These are phyloP conservation scores for Camarhynchus parvulus DNA, from an alignment of 2,113 vertebrate species.

Conservation along the genomic window DNA sequence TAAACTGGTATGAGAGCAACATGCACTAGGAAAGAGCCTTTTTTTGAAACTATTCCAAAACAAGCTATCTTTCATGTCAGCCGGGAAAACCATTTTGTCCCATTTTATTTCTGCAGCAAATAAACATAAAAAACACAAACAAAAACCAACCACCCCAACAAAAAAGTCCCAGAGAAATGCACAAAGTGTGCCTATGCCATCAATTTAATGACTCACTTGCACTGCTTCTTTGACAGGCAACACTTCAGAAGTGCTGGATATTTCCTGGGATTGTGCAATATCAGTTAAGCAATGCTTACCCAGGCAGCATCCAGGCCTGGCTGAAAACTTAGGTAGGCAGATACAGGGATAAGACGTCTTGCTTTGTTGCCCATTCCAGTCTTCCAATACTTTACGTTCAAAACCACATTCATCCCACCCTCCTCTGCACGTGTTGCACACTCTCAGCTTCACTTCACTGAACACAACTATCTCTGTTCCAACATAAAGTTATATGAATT, in stretches of 20 bases:
- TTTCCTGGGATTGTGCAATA: neutral
- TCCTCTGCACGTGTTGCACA: neutral
- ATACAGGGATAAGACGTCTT: neutral
- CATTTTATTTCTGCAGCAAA: neutral
- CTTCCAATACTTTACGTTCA: neutral
- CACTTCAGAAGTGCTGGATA: neutral
- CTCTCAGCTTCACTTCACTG: neutral
- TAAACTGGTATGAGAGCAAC: neutral
- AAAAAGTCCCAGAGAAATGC: neutral
- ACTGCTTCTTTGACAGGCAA: neutral
- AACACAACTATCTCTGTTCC: neutral
- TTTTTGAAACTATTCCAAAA: neutral
- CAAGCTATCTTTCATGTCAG: neutral
- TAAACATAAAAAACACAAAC: neutral
- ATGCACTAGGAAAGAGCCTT: neutral
- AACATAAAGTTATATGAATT: neutral
- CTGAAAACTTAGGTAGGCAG: neutral
- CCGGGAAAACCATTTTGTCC: neutral
- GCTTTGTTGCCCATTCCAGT: neutral
- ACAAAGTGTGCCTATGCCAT: neutral
- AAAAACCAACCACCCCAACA: accelerated
- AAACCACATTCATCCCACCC: neutral
- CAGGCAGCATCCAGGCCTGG: neutral
- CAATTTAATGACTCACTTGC: neutral
- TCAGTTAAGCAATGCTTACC: neutral